phyloP scores from a whole-genome alignment of 2,797 vertebrate genomes.

The Pantherophis vulpinus region DNA sequence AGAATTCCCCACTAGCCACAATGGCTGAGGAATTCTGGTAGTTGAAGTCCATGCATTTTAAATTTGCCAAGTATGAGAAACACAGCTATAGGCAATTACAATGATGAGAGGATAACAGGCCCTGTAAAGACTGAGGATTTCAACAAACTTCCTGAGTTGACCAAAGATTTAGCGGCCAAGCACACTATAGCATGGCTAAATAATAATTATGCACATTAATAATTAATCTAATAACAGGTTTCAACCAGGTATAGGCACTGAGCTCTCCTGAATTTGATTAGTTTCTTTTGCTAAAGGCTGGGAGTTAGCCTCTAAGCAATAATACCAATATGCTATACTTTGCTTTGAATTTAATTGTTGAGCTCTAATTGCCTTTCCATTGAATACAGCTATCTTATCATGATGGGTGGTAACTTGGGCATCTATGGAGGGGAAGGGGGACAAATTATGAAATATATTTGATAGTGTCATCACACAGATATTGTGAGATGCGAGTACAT shows the following conservation, averaged over 20 bases:
- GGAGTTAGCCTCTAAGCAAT: background rate
- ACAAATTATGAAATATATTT: background rate
- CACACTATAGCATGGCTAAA: background rate
- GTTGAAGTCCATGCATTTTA: background rate
- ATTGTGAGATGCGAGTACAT: background rate
- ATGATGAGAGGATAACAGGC: background rate
- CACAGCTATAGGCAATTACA: background rate
- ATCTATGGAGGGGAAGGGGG: background rate
- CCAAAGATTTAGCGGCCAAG: background rate
- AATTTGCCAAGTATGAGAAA: background rate
- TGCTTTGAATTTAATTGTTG: background rate
- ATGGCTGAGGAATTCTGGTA: background rate
- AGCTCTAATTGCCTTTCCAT: background rate
- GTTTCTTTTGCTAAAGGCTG: conserved; percentile 6
- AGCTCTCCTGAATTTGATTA: background rate
- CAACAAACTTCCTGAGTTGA: background rate
- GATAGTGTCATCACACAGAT: background rate
- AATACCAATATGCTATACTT: background rate
- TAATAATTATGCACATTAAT: background rate
- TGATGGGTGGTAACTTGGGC: background rate
- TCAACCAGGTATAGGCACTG: background rate
- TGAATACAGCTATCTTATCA: background rate
- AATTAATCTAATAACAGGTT: background rate
- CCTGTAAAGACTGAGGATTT: background rate
- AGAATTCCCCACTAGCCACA: background rate